Evolutionary conservation across 2,888 invertebrate genomes (phyloP).

Genomic region (Bibio marci): DNA sequence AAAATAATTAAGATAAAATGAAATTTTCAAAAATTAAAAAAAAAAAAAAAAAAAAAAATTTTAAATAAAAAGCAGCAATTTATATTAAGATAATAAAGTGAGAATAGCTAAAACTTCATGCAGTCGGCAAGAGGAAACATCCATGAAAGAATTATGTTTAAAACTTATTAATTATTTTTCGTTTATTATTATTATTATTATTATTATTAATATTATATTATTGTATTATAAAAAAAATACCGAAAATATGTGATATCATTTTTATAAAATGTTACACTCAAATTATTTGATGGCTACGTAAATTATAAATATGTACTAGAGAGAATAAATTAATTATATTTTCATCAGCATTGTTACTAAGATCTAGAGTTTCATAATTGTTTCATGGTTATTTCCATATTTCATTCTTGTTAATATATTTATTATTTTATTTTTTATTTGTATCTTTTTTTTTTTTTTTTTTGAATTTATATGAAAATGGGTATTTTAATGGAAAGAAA

Average conservation of each 20-base stretch:
- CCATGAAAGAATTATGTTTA: slow-evolving; percentile 7
- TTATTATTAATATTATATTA: neutral
- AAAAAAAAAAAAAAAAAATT: neutral
- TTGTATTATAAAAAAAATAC: too few species aligned
- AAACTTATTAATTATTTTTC: neutral
- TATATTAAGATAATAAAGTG: slow-evolving; percentile 4
- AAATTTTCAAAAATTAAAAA: neutral
- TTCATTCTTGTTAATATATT: too few species aligned
- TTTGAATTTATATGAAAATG: too few species aligned
- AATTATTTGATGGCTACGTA: too few species aligned
- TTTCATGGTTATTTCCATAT: too few species aligned
- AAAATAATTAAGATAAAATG: neutral
- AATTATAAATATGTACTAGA: too few species aligned
- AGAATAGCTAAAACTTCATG: slow-evolving; percentile 2
- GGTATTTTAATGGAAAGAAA: too few species aligned
- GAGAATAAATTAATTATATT: too few species aligned
- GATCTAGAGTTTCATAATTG: too few species aligned
- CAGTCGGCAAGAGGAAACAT: slow-evolving; percentile 5
- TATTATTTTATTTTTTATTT: too few species aligned
- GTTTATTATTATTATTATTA: neutral
- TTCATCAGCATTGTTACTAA: too few species aligned
- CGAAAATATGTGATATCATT: neutral
- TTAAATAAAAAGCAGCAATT: slow-evolving; percentile 3
- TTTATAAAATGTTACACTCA: neutral
- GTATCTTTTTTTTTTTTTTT: too few species aligned